Conservation (phyloP, 1,140 invertebrate species). For the Olivierus martensii region DNA sequence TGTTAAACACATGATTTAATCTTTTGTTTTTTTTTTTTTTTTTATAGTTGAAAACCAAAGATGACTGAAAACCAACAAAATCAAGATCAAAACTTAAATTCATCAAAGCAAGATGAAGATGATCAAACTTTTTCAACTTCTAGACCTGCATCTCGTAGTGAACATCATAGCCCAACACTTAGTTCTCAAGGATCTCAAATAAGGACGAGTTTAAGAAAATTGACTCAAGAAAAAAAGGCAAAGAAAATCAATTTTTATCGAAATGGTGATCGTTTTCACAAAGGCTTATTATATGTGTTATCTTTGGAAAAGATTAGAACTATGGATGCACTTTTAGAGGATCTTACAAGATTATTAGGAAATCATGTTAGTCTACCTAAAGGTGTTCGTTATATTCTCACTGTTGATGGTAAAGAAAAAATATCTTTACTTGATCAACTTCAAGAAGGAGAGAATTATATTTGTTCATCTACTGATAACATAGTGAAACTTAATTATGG, state of each 20-base stretch:
- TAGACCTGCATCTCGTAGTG: slow-evolving; percentile 7
- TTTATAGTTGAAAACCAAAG: no score
- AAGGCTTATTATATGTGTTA: slow-evolving; percentile 78
- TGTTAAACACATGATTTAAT: no score
- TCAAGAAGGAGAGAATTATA: slow-evolving; percentile 79
- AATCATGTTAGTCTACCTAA: slow-evolving; percentile 75
- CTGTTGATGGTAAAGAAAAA: slow-evolving; percentile 27
- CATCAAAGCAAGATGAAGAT: no score
- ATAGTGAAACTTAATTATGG: slow-evolving; percentile 81
- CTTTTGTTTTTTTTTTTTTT: no score
- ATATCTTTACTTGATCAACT: slow-evolving; percentile 60
- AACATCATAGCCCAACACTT: slow-evolving; percentile 26
- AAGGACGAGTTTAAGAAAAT: slow-evolving; percentile 27
- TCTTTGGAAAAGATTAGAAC: slow-evolving; percentile 65
- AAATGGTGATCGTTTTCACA: slow-evolving; percentile 91
- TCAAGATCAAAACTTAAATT: no score
- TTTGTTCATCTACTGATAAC: slow-evolving; percentile 77
- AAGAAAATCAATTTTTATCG: slow-evolving; percentile 84
- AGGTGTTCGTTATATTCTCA: slow-evolving; percentile 77
- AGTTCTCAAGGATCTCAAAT: slow-evolving; percentile 27
- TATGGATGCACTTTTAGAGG: slow-evolving; percentile 79
- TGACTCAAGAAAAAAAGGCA: slow-evolving; percentile 52
- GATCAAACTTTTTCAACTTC: no score
- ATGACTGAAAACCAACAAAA: no score
- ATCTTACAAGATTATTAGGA: slow-evolving; percentile 66